Evolutionary conservation across 2,888 invertebrate species (phyloP).

Genomic region (Erynnis tages): DNA sequence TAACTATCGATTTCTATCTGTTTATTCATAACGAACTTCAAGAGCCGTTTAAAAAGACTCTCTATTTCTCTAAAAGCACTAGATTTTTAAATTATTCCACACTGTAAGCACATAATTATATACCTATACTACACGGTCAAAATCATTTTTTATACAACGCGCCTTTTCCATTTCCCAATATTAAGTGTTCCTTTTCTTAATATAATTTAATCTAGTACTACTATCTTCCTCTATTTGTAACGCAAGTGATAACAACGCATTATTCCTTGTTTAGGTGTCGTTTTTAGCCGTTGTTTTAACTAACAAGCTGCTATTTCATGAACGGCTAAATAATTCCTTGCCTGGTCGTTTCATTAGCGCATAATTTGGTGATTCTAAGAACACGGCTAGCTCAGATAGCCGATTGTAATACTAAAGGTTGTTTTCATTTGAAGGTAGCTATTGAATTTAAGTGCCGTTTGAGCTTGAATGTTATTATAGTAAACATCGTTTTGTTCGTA

Average conservation of each 20-base stretch:
- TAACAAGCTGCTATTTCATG: conserved; percentile 7
- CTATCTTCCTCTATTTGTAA: not conserved
- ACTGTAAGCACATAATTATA: no score
- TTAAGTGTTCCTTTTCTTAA: no score
- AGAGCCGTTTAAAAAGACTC: no score
- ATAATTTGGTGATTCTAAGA: conserved; percentile 16
- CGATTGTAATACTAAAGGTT: conserved; percentile 6
- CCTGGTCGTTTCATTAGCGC: conserved; percentile 18
- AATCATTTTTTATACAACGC: no score
- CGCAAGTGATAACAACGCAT: conserved; percentile 3
- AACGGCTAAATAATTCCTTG: conserved; percentile 19
- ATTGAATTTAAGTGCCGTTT: not conserved
- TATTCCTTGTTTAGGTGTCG: conserved; percentile 15
- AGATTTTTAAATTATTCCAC: no score
- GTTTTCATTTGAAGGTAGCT: not conserved
- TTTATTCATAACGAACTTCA: no score
- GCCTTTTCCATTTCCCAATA: no score
- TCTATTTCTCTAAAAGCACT: no score
- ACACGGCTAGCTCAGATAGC: not conserved
- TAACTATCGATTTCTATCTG: no score
- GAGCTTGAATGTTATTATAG: no score
- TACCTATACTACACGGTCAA: no score
- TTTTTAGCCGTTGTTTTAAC: conserved; percentile 8
- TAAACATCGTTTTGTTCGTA: no score
- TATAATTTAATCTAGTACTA: not conserved